Evolutionary conservation across 2,113 vertebrate genomes (phyloP).

Genomic region (Bostrychus sinensis): DNA sequence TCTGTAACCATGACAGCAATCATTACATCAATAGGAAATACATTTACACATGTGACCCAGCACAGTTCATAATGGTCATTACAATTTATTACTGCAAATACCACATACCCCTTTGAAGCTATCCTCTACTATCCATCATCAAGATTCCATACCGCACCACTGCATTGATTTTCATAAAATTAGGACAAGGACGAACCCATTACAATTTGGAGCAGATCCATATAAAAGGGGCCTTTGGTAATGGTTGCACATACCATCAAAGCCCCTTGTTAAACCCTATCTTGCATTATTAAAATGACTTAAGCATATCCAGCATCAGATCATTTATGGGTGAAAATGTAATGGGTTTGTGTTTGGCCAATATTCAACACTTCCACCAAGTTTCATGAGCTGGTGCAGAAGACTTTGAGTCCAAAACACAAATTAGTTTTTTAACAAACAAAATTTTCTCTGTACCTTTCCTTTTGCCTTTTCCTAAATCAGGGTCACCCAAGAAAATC

Average conservation of each 20-base stretch:
- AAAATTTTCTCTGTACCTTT: too few species aligned
- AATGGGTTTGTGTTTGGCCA: background rate
- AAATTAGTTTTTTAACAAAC: too few species aligned
- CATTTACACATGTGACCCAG: constrained; percentile 6
- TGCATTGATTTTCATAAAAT: constrained; percentile 13
- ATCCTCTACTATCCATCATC: background rate
- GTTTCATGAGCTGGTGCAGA: too few species aligned
- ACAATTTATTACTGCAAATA: constrained; percentile 4
- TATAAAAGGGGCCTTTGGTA: constrained; percentile 2
- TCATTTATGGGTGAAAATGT: background rate
- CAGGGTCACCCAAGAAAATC: too few species aligned
- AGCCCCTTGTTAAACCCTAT: constrained; percentile 1
- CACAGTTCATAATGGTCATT: background rate
- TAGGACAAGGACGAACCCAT: constrained; percentile 9
- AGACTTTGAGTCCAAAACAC: too few species aligned
- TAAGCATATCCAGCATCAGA: background rate
- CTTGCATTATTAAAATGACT: background rate
- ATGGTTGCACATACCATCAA: background rate
- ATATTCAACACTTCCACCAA: background rate
- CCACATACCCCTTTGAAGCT: background rate
- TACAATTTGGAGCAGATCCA: constrained; percentile 4
- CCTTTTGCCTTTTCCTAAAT: too few species aligned
- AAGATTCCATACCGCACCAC: constrained; percentile 2
- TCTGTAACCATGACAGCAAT: constrained; percentile 3
- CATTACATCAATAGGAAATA: constrained; percentile 5